A percentile compares a stretch with the other conserved stretches of the same genome.
These are phyloP conservation scores for Saturnia japonica DNA, from an alignment of 2,888 invertebrate species.

Conservation along the genomic window DNA sequence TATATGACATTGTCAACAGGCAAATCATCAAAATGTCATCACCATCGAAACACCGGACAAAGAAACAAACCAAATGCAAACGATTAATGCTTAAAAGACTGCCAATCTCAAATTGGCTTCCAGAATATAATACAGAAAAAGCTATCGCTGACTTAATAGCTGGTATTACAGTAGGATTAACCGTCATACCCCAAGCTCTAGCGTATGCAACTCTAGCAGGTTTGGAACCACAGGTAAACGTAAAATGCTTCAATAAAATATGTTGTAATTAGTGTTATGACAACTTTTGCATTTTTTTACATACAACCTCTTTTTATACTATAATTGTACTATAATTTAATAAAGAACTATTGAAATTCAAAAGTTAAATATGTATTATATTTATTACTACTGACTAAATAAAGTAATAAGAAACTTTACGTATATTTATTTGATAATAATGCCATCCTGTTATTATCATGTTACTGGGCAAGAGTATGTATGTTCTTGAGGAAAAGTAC, in stretches of 20 bases:
- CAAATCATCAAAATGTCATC: conserved; percentile 58
- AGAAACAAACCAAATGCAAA: conserved; percentile 64
- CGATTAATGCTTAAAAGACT: conserved; percentile 76
- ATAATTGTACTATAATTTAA: background rate
- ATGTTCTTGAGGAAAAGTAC: too few relatives aligned
- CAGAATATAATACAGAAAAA: conserved; percentile 88
- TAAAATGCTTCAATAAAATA: background rate
- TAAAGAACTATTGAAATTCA: too few relatives aligned
- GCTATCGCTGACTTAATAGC: conserved; percentile 93
- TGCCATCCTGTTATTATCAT: too few relatives aligned
- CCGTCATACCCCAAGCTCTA: conserved; percentile 95
- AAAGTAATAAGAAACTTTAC: too few relatives aligned
- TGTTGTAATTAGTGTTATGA: too few relatives aligned
- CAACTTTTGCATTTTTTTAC: too few relatives aligned
- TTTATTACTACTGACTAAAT: too few relatives aligned
- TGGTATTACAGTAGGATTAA: conserved; percentile 95
- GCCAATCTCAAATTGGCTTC: conserved; percentile 88
- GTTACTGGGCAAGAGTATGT: too few relatives aligned
- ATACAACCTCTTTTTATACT: background rate
- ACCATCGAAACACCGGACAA: conserved; percentile 69
- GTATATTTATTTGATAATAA: too few relatives aligned
- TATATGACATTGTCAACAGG: conserved; percentile 24
- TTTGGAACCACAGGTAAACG: conserved; percentile 88
- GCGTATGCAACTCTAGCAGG: conserved; percentile 96
- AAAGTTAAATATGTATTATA: too few relatives aligned